Evolutionary conservation across 1,140 invertebrate species (phyloP).

Genomic region (Laodelphax striatellus): DNA sequence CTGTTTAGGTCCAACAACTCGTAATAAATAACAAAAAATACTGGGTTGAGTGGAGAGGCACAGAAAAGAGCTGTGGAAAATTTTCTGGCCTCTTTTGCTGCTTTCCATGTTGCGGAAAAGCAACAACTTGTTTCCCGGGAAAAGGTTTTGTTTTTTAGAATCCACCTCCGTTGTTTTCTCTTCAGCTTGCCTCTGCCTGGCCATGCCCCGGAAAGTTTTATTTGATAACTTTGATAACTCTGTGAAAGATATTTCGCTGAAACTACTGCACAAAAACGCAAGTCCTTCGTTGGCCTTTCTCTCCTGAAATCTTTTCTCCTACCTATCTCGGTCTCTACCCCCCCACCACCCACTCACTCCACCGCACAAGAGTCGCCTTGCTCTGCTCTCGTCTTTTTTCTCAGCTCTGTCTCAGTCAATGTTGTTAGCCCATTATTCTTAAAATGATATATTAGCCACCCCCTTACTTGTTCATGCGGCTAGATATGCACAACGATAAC

Average conservation of each 20-base stretch:
- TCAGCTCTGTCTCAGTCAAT: too few relatives aligned
- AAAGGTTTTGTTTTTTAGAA: neutral
- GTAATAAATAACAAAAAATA: slow-evolving; percentile 3
- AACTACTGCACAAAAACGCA: neutral
- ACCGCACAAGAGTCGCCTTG: too few relatives aligned
- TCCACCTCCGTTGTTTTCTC: neutral
- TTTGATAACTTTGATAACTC: slow-evolving; percentile 3
- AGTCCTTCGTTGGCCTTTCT: neutral
- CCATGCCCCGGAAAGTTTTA: neutral
- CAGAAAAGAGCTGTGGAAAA: neutral
- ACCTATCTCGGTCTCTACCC: neutral
- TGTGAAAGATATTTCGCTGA: neutral
- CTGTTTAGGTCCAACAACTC: neutral
- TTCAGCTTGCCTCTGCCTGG: too few relatives aligned
- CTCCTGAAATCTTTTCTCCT: neutral
- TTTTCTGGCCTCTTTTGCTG: neutral
- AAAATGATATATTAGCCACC: too few relatives aligned
- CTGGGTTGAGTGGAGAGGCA: neutral
- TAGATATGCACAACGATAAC: too few relatives aligned
- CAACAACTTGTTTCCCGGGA: neutral
- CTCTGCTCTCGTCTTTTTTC: too few relatives aligned
- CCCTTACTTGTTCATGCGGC: too few relatives aligned
- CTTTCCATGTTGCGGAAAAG: neutral
- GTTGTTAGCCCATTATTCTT: too few relatives aligned
- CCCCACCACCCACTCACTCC: too few relatives aligned